These are phyloP conservation scores for Acanthurus tractus DNA, from an alignment of 2,797 vertebrate species.

Conservation along the genomic window DNA sequence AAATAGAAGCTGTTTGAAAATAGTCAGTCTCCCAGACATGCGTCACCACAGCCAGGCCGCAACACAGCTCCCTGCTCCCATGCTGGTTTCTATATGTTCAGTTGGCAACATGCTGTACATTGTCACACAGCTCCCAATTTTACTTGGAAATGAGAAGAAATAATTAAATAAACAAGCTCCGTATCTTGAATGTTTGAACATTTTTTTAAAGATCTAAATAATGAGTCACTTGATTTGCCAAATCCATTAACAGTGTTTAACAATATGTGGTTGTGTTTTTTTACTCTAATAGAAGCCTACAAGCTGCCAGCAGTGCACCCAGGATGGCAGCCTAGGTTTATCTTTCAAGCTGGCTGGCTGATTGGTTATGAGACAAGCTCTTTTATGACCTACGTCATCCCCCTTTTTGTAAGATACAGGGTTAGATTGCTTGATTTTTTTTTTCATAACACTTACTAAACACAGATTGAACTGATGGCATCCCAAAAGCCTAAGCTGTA, in stretches of 20 bases:
- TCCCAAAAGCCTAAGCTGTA: neutral
- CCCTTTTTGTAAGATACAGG: too few relatives aligned
- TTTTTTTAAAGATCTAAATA: conserved; percentile 8
- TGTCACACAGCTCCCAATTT: conserved; percentile 6
- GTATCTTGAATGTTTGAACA: conserved; percentile 3
- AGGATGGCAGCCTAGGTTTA: too few relatives aligned
- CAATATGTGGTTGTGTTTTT: neutral
- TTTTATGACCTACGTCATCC: too few relatives aligned
- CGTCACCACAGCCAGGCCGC: conserved; percentile 59
- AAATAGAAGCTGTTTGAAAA: conserved; percentile 71
- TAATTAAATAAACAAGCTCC: neutral
- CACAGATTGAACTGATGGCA: neutral
- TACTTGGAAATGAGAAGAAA: neutral
- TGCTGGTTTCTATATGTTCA: conserved; percentile 66
- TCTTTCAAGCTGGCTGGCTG: too few relatives aligned
- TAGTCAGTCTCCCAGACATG: conserved; percentile 59
- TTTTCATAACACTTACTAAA: neutral
- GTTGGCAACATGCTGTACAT: conserved; percentile 29
- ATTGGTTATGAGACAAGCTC: too few relatives aligned
- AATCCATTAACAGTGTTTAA: neutral
- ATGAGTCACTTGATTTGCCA: conserved; percentile 14
- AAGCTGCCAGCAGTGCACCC: neutral
- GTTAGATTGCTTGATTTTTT: too few relatives aligned
- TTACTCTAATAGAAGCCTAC: neutral
- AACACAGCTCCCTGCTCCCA: conserved; percentile 45